A percentile compares a stretch with the other conserved stretches of the same genome.
phyloP scores from a whole-genome alignment of 2,888 invertebrate species.

The Zeuzera pyrina region DNA sequence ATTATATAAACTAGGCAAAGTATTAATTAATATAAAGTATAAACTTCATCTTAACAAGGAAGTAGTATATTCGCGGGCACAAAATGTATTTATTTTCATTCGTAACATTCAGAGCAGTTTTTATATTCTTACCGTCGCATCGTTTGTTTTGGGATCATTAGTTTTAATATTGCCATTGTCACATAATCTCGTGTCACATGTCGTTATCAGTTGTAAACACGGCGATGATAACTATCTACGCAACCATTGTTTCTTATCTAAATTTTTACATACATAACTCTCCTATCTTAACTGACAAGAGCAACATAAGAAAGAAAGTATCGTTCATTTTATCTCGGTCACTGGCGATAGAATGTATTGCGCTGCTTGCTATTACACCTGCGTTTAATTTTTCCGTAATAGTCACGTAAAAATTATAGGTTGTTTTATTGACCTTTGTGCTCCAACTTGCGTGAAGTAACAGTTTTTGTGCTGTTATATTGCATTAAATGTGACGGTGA shows the following conservation, averaged over 20 bases:
- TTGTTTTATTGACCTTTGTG: conserved; percentile 26
- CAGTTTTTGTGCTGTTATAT: conserved; percentile 20
- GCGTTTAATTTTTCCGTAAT: conserved; percentile 23
- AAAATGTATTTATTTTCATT: no score
- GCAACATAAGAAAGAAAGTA: conserved; percentile 55
- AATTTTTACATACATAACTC: conserved; percentile 56
- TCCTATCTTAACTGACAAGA: conserved; percentile 53
- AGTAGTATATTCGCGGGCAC: no score
- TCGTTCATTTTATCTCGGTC: conserved; percentile 47
- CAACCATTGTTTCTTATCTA: conserved; percentile 61
- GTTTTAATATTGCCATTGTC: no score
- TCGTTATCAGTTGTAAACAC: conserved; percentile 18
- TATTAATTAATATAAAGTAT: no score
- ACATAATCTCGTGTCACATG: no score
- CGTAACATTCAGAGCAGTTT: no score
- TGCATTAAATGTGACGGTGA: conserved; percentile 37
- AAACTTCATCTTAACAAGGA: no score
- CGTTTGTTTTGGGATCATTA: no score
- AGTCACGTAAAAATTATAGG: conserved; percentile 24
- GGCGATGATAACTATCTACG: conserved; percentile 43
- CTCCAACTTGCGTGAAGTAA: conserved; percentile 25
- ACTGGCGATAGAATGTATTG: conserved; percentile 35
- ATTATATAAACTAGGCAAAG: no score
- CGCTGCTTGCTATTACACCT: conserved; percentile 23
- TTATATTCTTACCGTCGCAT: no score